A percentile compares a stretch with the other conserved stretches of the same genome.
Conservation (phyloP, 2,797 vertebrate species). For the Aeoliscus strigatus region DNA sequence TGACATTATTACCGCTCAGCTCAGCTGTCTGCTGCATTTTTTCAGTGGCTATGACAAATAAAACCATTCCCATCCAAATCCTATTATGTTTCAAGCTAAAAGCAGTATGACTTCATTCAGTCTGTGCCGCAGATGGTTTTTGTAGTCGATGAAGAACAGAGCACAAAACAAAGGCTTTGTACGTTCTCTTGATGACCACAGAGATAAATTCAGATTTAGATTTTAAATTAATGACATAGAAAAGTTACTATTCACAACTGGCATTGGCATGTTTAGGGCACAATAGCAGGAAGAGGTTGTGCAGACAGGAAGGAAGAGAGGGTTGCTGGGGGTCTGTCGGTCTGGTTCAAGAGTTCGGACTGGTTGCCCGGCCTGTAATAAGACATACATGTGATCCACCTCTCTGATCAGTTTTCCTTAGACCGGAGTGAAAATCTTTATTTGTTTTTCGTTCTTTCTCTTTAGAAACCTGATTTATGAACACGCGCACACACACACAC, state of each 20-base stretch:
- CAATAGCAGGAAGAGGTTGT: conserved; percentile 74
- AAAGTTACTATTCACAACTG: conserved; percentile 53
- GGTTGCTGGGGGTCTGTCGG: conserved; percentile 35
- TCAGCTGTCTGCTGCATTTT: conserved; percentile 20
- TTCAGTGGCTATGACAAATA: too few relatives aligned
- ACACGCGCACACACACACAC: neutral
- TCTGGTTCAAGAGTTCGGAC: conserved; percentile 13
- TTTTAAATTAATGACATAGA: conserved; percentile 54
- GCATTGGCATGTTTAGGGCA: conserved; percentile 45
- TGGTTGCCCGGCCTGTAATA: neutral
- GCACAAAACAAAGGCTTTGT: conserved; percentile 33
- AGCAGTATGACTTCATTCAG: too few relatives aligned
- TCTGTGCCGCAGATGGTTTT: conserved; percentile 17
- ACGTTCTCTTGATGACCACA: conserved; percentile 36
- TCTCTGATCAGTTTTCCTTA: conserved; percentile 20
- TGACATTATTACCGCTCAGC: conserved; percentile 30
- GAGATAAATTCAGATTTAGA: conserved; percentile 40
- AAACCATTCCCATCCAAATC: too few relatives aligned
- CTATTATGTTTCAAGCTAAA: too few relatives aligned
- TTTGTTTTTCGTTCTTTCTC: too few relatives aligned
- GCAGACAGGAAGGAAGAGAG: conserved; percentile 57
- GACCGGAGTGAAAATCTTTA: too few relatives aligned
- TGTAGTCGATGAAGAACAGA: conserved; percentile 37
- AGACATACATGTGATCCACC: conserved; percentile 7
- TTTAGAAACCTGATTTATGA: too few relatives aligned